Conservation (phyloP, 2,113 vertebrate species). For the Notarius quadriscutis region DNA sequence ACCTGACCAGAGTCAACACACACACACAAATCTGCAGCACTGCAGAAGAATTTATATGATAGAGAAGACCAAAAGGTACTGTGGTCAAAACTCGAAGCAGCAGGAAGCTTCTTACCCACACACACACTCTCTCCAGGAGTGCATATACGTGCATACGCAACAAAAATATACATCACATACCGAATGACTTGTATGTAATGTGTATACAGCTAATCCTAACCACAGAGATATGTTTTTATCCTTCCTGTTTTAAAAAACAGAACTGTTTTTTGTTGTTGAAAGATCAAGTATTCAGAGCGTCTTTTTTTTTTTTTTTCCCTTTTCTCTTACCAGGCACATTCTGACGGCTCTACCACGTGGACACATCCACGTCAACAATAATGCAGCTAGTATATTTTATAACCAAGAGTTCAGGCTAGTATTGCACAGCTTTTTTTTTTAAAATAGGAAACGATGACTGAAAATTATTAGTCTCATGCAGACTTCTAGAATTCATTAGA, state of each 20-base stretch:
- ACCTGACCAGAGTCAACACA: constrained; percentile 15
- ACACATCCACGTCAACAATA: neutral
- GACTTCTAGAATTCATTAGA: neutral
- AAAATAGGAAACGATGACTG: neutral
- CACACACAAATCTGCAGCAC: neutral
- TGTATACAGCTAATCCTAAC: neutral
- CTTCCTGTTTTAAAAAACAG: neutral
- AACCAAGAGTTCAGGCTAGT: neutral
- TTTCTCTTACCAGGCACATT: too few relatives aligned
- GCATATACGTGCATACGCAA: too few relatives aligned
- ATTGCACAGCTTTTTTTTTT: neutral
- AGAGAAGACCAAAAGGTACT: neutral
- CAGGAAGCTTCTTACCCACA: neutral
- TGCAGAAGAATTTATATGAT: neutral
- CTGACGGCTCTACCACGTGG: neutral
- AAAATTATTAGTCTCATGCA: neutral
- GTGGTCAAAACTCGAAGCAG: neutral
- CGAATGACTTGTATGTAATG: neutral
- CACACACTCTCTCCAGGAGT: neutral
- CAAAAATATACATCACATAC: too few relatives aligned
- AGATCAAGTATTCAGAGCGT: neutral
- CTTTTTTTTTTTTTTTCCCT: neutral
- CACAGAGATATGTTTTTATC: neutral
- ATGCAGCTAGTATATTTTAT: neutral
- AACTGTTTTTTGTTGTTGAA: too few relatives aligned